Conservation (phyloP, 2,113 vertebrate species). For the Alouatta palliata region DNA sequence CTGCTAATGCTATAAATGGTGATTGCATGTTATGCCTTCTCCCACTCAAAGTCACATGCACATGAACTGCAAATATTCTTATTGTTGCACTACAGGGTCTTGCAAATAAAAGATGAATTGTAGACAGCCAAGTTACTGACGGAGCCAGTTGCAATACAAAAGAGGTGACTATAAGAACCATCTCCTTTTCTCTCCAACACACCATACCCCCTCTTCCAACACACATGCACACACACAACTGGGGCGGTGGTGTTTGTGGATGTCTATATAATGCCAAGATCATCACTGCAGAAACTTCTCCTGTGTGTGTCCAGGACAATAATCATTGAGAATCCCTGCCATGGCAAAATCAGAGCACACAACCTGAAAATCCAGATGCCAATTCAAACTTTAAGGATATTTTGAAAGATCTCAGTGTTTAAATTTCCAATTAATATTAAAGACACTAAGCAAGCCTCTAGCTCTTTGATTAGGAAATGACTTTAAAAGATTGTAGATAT, state of each 20-base stretch:
- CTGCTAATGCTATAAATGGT: not conserved
- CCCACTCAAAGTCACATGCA: not conserved
- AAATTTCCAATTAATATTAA: conserved; percentile 74
- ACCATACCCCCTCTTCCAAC: not conserved
- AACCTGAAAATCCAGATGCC: conserved; percentile 10
- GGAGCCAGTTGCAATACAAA: not conserved
- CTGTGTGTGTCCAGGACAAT: not conserved
- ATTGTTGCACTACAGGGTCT: not conserved
- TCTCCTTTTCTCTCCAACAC: not conserved
- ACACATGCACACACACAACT: not conserved
- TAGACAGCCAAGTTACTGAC: not conserved
- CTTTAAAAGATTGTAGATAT: conserved; percentile 76
- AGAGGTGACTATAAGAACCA: not conserved
- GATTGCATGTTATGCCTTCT: not conserved
- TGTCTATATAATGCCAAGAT: not conserved
- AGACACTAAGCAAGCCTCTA: conserved; percentile 58
- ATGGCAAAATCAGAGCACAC: conserved; percentile 51
- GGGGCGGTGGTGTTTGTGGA: not conserved
- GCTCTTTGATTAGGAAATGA: conserved; percentile 69
- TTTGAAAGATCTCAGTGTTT: conserved; percentile 68
- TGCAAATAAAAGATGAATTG: not conserved
- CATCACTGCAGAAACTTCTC: not conserved
- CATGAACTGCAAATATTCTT: not conserved
- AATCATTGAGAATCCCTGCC: conserved; percentile 40
- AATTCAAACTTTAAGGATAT: conserved; percentile 56